phyloP scores from a whole-genome alignment of 2,113 vertebrate species.

The Amphiprion ocellaris region DNA sequence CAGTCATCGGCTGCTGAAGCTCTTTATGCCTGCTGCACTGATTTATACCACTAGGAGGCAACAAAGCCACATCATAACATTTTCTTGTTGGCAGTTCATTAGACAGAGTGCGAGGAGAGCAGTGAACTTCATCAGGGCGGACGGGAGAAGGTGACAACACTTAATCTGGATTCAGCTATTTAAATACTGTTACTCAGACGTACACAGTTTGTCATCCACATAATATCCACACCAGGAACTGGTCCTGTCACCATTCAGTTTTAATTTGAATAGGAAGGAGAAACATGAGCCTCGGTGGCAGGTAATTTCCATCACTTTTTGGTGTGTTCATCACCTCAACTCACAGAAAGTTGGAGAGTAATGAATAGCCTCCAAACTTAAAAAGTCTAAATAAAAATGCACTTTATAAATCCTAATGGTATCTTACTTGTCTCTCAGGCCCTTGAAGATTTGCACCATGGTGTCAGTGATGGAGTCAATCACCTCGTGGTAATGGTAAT shows the following conservation, averaged over 20 bases:
- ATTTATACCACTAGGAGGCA: slow-evolving; percentile 73
- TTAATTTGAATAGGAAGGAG: background rate
- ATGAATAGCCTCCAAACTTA: background rate
- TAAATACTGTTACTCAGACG: background rate
- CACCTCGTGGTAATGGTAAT: slow-evolving; percentile 99
- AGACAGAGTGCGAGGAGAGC: background rate
- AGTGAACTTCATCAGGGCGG: slow-evolving; percentile 4
- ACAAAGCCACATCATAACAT: slow-evolving; percentile 30
- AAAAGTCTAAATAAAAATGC: background rate
- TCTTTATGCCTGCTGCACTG: slow-evolving; percentile 3
- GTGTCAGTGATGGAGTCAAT: slow-evolving; percentile 96
- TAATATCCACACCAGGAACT: background rate
- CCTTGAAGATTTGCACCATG: slow-evolving; percentile 99
- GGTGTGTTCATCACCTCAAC: background rate
- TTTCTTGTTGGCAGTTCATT: background rate
- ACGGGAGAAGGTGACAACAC: slow-evolving; percentile 3
- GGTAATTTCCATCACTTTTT: slow-evolving; percentile 5
- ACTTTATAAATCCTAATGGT: too few relatives aligned
- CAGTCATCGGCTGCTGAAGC: background rate
- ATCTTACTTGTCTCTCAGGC: slow-evolving; percentile 93
- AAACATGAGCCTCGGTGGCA: background rate
- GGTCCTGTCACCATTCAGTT: slow-evolving; percentile 24
- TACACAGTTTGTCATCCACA: background rate
- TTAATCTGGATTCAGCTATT: slow-evolving; percentile 11
- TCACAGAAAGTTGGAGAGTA: background rate